Evolutionary conservation across 2,888 invertebrate species (phyloP), one percentile per base, ranked within the genome.

Genomic region (Lycaena phlaeas): DNA sequence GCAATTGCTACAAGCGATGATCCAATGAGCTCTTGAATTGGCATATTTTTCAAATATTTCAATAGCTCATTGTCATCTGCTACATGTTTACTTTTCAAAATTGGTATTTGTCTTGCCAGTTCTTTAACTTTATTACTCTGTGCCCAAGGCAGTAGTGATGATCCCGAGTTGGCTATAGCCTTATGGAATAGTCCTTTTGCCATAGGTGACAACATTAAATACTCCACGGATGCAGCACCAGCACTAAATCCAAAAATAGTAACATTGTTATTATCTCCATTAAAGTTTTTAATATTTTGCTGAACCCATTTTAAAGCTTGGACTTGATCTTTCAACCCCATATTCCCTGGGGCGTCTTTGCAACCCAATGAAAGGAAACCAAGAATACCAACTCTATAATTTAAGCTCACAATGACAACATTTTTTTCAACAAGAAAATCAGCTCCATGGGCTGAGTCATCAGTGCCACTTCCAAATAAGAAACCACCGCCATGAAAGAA

Each of bases 161-260:
- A 77, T 0, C 86, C 87, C n/a, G 87, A 87, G 54, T 86, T 86
- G 5, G 85, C 71, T 42, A 87, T 86, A 1, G 77, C 81, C 64
- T 77, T 81, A 44, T 86, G 86, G 43, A 86, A 88, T 26, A 87
- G 56, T 10, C 86, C 87, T 63, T 68, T 66, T 3, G 78, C 64
- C 57, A 68, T 64, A 2, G 76, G 75, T 1, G 85, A 84, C 15
- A 85, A 40, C 41, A 82, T 54, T 4, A 77, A 61, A 47, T 77
- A 82, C 49, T 85, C 81, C 1, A 82, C 74, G 1, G 84, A 74
- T 2, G 81, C 73, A 1, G 70, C 85, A 2, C 87, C 87, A 22
- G 87, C 86, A 54, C 87, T 87, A 2, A 86, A 57, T 7, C 87
- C 87, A 53, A 86, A 81, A 45, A 87, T 65, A 3, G 86, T 86